Evolutionary conservation across 1,140 invertebrate genomes (phyloP), one percentile per base, ranked within the genome.

Genomic region (Hypsibius dujardini): DNA sequence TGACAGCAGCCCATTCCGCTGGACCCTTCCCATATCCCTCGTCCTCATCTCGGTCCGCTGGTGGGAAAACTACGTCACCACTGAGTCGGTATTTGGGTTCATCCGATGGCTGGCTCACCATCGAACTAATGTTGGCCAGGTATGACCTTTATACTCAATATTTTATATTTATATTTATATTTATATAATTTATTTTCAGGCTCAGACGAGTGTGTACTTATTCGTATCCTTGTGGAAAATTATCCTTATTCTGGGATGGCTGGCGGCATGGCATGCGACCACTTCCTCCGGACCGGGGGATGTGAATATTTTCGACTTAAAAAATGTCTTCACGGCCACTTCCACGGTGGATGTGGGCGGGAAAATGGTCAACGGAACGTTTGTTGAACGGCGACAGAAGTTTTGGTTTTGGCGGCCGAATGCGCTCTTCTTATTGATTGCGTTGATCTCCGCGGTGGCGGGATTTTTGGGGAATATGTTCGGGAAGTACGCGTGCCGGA

Each of bases 11-110:
- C 28, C 45, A 56, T 69, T 56, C 47, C 74, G 77, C 42, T 82
- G 79, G 79, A 75, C 81, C 70, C 72, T 83, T 14, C 80, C 82
- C 2, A 71, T 83, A 2, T 74, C 79, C 7, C 73, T 82, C 1
- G 67, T 84, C 56, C 75, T 83, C 1, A 78, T 82, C 28, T 84
- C 83, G 2, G 74, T 80, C n/a, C 78, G 78, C 1, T 83, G 79
- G 77, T 84, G 83, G 83, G 81, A 83, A 74, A 82, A 83, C 75
- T 84, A 77, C 75, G 78, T 82, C 42, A 15, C 62, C 42, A 12
- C 62, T 67, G 62, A 67, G 12, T 67, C 62, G 3, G 12, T 42
- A 12, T 15, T 67, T 45, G 3, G 12, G 12, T 45, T 67, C 42
- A 42, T 67, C 62, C 62, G 62, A 12, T 67, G 62, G 62, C 42